Conservation (phyloP, 2,113 vertebrate species). For the Gobiocypris rarus region DNA sequence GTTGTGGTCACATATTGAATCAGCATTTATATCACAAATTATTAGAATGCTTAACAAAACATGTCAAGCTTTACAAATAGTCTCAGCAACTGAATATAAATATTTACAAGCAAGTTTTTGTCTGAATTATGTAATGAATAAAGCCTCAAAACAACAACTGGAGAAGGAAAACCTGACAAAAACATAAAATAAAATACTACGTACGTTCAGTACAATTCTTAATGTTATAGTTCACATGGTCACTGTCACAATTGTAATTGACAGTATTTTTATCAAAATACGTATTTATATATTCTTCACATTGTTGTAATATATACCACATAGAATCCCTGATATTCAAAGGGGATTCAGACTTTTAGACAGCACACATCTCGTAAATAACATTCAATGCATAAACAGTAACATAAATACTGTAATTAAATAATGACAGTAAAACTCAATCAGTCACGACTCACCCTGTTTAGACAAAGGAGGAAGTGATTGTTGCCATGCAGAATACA, state of each 20-base stretch:
- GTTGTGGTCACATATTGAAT: background rate
- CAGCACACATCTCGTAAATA: too few species aligned
- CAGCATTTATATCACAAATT: background rate
- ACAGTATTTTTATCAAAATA: too few species aligned
- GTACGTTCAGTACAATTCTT: background rate
- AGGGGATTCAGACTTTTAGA: too few species aligned
- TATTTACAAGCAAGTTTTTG: conserved; percentile 8
- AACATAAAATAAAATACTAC: background rate
- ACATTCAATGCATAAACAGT: background rate
- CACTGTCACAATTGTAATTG: background rate
- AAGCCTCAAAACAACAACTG: background rate
- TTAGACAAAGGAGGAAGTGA: conserved; percentile 22
- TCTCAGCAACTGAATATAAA: conserved; percentile 1
- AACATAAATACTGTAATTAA: background rate
- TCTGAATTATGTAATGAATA: background rate
- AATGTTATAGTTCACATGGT: background rate
- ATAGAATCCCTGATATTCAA: background rate
- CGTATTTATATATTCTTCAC: too few species aligned
- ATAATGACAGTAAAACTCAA: background rate
- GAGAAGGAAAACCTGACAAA: too few species aligned
- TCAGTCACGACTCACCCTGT: conserved; percentile 1
- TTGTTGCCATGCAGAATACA: conserved; percentile 8
- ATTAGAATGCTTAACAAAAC: background rate
- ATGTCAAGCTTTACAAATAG: background rate
- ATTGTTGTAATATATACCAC: rapidly evolving